These are phyloP conservation scores for Caradrina clavipalpis DNA, from an alignment of 2,888 invertebrate species.

Conservation along the genomic window DNA sequence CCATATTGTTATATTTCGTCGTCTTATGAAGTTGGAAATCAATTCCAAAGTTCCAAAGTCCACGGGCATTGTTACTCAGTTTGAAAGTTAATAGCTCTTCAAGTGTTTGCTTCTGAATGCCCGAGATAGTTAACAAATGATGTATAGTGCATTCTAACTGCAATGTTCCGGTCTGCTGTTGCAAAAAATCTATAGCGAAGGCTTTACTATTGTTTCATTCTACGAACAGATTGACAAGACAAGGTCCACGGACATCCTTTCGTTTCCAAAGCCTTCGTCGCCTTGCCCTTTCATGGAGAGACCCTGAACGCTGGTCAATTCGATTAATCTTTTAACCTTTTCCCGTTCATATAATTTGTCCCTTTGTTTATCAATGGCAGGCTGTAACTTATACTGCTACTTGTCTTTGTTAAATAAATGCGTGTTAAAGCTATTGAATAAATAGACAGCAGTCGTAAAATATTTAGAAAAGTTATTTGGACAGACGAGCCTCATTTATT, in stretches of 20 bases:
- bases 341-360: constrained; percentile 49
- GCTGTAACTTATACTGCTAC: constrained; percentile 47
- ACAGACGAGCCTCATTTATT: constrained; percentile 40
- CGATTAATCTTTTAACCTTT: constrained; percentile 60
- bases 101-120: constrained; percentile 9
- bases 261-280: constrained; percentile 56
- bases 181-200: constrained; percentile 49
- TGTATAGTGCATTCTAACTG: constrained; percentile 39
- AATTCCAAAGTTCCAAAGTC: constrained; percentile 16
- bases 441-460: constrained; percentile 40
- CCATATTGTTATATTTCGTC: neutral
- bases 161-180: constrained; percentile 48
- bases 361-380: constrained; percentile 52
- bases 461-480: constrained; percentile 55
- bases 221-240: constrained; percentile 46
- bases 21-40: constrained; percentile 6
- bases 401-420: constrained; percentile 47
- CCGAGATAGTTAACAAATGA: constrained; percentile 45
- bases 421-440: constrained; percentile 36
- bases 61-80: constrained; percentile 2
- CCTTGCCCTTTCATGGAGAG: constrained; percentile 64
- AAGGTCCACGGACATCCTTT: constrained; percentile 69
- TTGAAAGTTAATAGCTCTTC: constrained; percentile 17
- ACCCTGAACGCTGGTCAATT: constrained; percentile 64
- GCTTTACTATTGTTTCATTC: constrained; percentile 59